phyloP scores from a whole-genome alignment of 2,113 vertebrate genomes.

The Chaenogobius annularis region DNA sequence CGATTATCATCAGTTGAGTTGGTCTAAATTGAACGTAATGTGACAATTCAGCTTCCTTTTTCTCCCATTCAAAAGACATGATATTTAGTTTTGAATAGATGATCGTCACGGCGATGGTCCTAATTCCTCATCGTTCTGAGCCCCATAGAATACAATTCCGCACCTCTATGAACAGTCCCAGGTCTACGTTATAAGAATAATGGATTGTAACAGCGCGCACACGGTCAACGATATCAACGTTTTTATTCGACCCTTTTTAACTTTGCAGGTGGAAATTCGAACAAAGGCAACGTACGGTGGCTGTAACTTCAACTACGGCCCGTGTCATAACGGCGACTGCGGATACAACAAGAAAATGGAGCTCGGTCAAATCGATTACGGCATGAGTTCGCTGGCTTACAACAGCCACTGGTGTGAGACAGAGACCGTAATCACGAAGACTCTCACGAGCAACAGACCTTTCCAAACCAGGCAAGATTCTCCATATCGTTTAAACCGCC shows the following conservation, averaged over 20 bases:
- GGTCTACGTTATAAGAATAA: too few relatives aligned
- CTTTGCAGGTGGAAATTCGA: slow-evolving; percentile 57
- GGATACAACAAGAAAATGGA: fast-evolving
- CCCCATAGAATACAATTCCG: too few relatives aligned
- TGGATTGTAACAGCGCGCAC: too few relatives aligned
- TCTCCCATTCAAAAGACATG: too few relatives aligned
- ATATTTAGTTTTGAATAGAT: too few relatives aligned
- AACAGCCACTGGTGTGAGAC: slow-evolving; percentile 57
- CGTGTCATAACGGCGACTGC: slow-evolving; percentile 38
- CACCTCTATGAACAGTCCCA: too few relatives aligned
- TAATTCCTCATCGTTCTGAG: too few relatives aligned
- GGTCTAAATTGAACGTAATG: too few relatives aligned
- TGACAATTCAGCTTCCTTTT: too few relatives aligned
- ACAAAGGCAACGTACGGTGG: slow-evolving; percentile 33
- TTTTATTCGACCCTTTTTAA: neutral
- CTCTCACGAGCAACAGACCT: slow-evolving; percentile 52
- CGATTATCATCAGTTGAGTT: too few relatives aligned
- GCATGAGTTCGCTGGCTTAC: neutral
- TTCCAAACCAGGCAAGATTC: slow-evolving; percentile 54
- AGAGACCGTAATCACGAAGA: slow-evolving; percentile 44
- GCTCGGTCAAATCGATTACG: slow-evolving; percentile 20
- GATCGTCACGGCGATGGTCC: too few relatives aligned
- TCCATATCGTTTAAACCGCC: neutral
- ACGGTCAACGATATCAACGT: neutral
- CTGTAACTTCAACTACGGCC: neutral